Evolutionary conservation across 1,140 invertebrate genomes (phyloP).

Genomic region (Neoseiulus cucumeris): DNA sequence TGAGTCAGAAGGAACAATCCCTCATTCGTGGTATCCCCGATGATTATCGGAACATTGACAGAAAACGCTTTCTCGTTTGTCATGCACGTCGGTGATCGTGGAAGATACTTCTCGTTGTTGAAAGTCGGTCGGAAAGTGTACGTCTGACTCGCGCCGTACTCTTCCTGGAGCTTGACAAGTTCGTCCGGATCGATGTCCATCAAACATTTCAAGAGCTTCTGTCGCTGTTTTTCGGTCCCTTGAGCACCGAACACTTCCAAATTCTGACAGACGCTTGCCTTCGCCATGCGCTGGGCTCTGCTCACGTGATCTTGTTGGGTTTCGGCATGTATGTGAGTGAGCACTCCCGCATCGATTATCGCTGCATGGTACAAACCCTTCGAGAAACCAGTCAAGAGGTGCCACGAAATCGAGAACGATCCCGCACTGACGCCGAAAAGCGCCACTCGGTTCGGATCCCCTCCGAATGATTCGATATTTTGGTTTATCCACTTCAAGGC

Average conservation of each 20-base stretch:
- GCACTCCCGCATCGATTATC: not conserved
- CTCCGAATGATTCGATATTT: slow-evolving; percentile 57
- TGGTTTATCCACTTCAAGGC: slow-evolving; percentile 50
- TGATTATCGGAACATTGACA: not conserved
- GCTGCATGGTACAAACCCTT: not conserved
- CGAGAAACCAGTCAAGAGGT: not conserved
- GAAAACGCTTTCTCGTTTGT: not conserved
- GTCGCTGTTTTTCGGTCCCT: too few relatives aligned
- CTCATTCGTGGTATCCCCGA: not conserved
- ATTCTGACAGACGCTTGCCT: not conserved
- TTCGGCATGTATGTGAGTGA: not conserved
- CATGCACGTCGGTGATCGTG: not conserved
- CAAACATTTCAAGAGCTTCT: not conserved
- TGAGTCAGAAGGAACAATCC: not conserved
- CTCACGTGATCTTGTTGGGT: not conserved
- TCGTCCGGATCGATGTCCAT: not conserved
- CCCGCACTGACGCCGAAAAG: slow-evolving; percentile 32
- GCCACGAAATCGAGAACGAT: slow-evolving; percentile 23
- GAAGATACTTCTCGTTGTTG: not conserved
- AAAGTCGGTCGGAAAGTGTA: not conserved
- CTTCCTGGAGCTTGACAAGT: not conserved
- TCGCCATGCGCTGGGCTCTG: not conserved
- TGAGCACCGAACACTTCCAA: not conserved
- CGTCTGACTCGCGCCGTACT: not conserved
- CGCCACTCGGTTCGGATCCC: slow-evolving; percentile 40